Conservation (phyloP, 1,140 invertebrate species). For the Eriosoma lanigerum region DNA sequence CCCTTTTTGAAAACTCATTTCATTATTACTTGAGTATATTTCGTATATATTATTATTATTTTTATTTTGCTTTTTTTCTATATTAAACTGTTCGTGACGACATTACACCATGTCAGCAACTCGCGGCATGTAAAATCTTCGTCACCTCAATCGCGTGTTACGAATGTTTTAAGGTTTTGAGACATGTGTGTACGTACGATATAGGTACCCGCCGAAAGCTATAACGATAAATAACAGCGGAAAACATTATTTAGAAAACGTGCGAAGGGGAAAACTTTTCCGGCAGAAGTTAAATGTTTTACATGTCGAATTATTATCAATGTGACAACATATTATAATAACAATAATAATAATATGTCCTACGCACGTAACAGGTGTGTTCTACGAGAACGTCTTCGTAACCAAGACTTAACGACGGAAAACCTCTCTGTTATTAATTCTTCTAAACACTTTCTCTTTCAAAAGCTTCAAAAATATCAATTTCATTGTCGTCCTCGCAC, state of each 20-base stretch:
- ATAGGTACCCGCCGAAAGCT: background rate
- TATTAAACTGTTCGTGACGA: no score
- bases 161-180: conserved; percentile 31
- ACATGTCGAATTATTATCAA: conserved; percentile 32
- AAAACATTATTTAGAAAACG: conserved; percentile 47
- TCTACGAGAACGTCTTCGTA: background rate
- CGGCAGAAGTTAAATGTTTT: conserved; percentile 19
- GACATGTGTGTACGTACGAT: background rate
- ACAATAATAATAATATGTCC: no score
- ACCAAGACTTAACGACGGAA: no score
- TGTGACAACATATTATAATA: no score
- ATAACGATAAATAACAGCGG: conserved; percentile 46
- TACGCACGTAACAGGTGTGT: conserved; percentile 37
- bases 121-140: background rate
- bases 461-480: no score
- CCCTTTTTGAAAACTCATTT: conserved; percentile 28
- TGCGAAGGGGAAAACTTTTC: conserved; percentile 39
- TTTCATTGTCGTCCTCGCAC: no score
- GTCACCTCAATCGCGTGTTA: background rate
- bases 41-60: background rate
- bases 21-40: conserved; percentile 14
- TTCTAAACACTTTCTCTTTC: no score
- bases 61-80: conserved; percentile 18
- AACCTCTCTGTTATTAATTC: no score
- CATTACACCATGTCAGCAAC: no score